Evolutionary conservation across 37 sponge, comb jelly and placozoan species (phyloP).

Genomic region (Crambe crambe): DNA sequence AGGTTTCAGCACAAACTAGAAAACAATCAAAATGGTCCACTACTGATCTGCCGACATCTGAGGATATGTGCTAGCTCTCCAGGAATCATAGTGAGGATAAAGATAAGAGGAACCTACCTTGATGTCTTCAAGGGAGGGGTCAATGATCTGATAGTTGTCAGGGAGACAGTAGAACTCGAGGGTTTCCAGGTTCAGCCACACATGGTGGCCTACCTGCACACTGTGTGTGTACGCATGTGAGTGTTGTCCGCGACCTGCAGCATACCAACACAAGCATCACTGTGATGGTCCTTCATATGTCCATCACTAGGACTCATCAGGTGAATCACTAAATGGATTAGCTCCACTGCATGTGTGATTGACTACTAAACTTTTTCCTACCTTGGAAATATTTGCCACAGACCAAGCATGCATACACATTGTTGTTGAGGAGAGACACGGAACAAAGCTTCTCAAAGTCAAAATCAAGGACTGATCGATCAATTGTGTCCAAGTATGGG

Average conservation of each 20-base stretch:
- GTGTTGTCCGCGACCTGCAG: conserved; percentile 87
- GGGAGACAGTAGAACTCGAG: conserved; percentile 95
- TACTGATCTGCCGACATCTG: too few relatives aligned
- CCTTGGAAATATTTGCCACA: conserved; percentile 99
- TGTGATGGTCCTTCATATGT: not conserved
- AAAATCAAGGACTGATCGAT: conserved; percentile 90
- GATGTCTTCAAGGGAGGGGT: conserved; percentile 97
- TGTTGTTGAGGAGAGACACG: conserved; percentile 91
- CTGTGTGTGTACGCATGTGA: conserved; percentile 99
- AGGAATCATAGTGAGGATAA: not conserved
- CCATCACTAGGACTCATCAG: too few relatives aligned
- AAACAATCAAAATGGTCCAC: not conserved
- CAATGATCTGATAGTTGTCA: conserved; percentile 97
- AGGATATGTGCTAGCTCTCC: too few relatives aligned
- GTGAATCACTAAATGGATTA: not conserved
- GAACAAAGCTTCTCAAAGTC: conserved; percentile 99
- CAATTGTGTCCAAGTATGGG: conserved; percentile 92
- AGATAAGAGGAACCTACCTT: conserved; percentile 47
- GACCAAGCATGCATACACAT: conserved; percentile 97
- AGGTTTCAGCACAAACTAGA: conserved; percentile 83
- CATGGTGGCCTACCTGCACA: conserved; percentile 89
- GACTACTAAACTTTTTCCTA: conserved; percentile 31
- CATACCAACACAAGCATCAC: not conserved
- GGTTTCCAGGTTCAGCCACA: conserved; percentile 89
- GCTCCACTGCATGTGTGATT: not conserved